Base-by-base conservation (phyloP, 2,888 invertebrate genomes). In the Apamea anceps region DNA sequence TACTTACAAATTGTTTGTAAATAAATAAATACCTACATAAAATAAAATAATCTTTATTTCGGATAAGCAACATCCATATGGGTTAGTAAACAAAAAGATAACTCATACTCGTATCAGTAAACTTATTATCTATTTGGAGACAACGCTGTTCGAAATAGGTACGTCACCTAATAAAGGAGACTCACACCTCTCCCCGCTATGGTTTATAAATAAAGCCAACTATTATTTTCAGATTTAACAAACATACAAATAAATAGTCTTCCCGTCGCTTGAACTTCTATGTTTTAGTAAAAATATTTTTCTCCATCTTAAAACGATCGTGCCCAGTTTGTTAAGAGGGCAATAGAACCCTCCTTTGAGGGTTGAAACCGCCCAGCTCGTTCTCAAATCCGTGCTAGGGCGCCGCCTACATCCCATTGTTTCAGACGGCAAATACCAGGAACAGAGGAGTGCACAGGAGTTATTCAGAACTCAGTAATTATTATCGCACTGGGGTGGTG, bases 351-450 rank as follows among this genome's bases (percentile, higher is more conserved):
- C 76, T 81, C 80, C 77, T 45, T 21, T 37, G 71, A 79, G 80
- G 80, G 83, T 81, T 60, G 80, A 86, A 89, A 88, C 92, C 93
- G 92, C 93, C 93, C 92, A 90, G 90, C 90, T 81, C n/a, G 65
- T 74, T 68, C 21, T 76, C 42, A 72, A 83, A 82, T 79, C 75
- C 68, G 73, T 75, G 87, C 79, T 91, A 92, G 93, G 92, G 94
- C 94, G 94, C 95, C 96, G 95, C 96, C 96, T 96, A 95, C 95
- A 94, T 92, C 92, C 95, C 93, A 96, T 96, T 96, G 96, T 96
- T 96, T 92, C 90, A 92, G 90, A 94, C 93, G 93, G 91, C 88
- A 87, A 85, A 83, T 93, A 96, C 95, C 91, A 96, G 97, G 96
- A 90, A 85, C 72, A 68, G 89, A 96, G 90, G 89, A 94, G 79